Percentiles rank a stretch among this genome's conserved stretches.
phyloP scores from a whole-genome alignment of 2,888 invertebrate species.

The Heliconius cydno region DNA sequence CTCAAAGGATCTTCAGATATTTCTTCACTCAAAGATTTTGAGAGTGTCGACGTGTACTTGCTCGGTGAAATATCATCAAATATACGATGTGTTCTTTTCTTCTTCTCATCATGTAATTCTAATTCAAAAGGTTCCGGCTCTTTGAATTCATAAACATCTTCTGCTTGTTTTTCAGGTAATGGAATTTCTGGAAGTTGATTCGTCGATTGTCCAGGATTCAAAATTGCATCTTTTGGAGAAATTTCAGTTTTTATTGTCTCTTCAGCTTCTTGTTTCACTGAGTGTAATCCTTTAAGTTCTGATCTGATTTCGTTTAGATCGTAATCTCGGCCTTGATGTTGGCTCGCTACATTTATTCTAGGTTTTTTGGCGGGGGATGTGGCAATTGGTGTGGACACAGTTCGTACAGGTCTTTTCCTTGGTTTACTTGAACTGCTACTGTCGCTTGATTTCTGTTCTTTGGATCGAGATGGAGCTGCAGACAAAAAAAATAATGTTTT shows the following conservation, averaged over 20 bases:
- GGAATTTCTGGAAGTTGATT: conserved; percentile 57
- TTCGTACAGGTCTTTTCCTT: conserved; percentile 70
- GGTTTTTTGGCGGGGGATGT: conserved; percentile 71
- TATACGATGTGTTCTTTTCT: conserved; percentile 78
- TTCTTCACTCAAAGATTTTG: conserved; percentile 82
- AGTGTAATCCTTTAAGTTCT: conserved; percentile 89
- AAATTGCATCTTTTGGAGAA: conserved; percentile 58
- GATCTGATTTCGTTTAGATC: conserved; percentile 93
- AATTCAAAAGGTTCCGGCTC: conserved; percentile 95
- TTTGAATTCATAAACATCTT: conserved; percentile 94
- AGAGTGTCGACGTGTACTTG: conserved; percentile 74
- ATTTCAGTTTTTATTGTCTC: conserved; percentile 63
- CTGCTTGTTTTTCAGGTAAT: conserved; percentile 72
- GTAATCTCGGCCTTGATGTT: conserved; percentile 86
- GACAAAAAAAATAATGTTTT: conserved; percentile 39
- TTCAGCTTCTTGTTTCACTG: conserved; percentile 80
- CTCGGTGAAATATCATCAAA: conserved; percentile 81
- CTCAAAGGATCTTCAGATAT: conserved; percentile 76
- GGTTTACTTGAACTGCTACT: conserved; percentile 74
- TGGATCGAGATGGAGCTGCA: conserved; percentile 67
- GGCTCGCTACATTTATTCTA: conserved; percentile 59
- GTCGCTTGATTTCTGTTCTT: conserved; percentile 73
- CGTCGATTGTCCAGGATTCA: conserved; percentile 45
- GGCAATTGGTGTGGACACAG: conserved; percentile 65
- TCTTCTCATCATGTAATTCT: conserved; percentile 86